These are phyloP conservation scores for Pogoniulus pusillus DNA, from an alignment of 2,797 vertebrate species.

Conservation along the genomic window DNA sequence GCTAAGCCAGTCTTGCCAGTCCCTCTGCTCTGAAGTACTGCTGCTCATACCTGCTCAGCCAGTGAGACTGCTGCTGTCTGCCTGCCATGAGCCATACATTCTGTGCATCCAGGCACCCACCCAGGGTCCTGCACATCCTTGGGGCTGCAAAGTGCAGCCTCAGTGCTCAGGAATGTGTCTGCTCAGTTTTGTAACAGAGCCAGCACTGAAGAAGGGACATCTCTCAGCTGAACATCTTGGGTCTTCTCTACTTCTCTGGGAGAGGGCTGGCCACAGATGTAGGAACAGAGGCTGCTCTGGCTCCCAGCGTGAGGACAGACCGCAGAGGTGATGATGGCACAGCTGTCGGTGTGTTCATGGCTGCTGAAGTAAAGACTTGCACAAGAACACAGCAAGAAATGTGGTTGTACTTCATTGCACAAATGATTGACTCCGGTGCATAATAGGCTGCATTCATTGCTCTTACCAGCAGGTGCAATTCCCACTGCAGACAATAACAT, in stretches of 20 bases:
- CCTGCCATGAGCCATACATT: background rate
- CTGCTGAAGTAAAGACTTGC: background rate
- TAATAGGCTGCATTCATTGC: conserved; percentile 45
- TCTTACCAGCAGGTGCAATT: conserved; percentile 61
- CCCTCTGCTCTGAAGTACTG: background rate
- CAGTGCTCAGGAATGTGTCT: background rate
- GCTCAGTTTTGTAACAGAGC: background rate
- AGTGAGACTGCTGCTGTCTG: background rate
- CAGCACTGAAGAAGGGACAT: background rate
- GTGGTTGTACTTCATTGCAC: conserved; percentile 19
- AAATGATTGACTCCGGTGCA: background rate
- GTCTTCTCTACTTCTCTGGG: background rate
- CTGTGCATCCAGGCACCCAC: background rate
- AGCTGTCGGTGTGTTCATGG: background rate
- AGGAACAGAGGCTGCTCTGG: background rate
- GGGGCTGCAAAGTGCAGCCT: background rate
- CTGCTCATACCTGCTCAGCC: background rate
- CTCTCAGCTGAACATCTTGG: background rate
- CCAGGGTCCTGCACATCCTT: background rate
- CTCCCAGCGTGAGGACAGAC: background rate
- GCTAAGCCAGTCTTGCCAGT: background rate
- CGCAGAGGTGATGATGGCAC: conserved; percentile 29
- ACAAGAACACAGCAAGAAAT: conserved; percentile 20
- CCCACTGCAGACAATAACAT: conserved; percentile 39
- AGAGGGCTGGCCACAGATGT: background rate